Conservation (phyloP, 2,797 vertebrate genomes). For the Tapera naevia region DNA sequence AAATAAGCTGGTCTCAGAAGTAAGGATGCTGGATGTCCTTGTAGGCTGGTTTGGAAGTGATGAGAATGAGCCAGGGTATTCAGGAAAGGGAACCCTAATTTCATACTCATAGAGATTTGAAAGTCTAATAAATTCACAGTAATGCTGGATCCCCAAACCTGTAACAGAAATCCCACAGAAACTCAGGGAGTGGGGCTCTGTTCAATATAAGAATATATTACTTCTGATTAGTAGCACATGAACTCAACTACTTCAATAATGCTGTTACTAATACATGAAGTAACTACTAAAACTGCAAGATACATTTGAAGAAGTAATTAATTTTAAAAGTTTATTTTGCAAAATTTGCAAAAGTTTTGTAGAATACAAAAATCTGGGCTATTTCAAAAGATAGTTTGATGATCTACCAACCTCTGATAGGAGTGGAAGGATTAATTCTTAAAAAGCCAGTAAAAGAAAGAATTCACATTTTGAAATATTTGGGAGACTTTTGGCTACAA, state of each 20-base stretch:
- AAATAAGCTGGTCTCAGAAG: not conserved
- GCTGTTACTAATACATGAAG: not conserved
- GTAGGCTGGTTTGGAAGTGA: not conserved
- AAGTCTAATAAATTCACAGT: not conserved
- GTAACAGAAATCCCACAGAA: not conserved
- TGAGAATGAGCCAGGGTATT: not conserved
- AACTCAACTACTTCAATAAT: not conserved
- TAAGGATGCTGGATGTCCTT: not conserved
- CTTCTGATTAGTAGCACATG: not conserved
- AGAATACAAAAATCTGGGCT: not conserved
- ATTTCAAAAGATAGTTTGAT: not conserved
- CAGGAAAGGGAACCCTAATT: not conserved
- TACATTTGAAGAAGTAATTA: not conserved
- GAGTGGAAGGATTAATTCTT: not conserved
- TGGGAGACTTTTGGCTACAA: not conserved
- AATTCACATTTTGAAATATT: not conserved
- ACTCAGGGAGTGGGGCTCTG: not conserved
- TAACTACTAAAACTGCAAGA: not conserved
- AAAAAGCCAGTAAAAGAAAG: not conserved
- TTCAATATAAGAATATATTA: not conserved
- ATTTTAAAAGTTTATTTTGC: not conserved
- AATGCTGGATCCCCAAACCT: not conserved
- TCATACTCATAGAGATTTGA: rapidly evolving
- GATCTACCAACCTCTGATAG: not conserved
- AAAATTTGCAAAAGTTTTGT: not conserved